Base-by-base conservation (phyloP, 2,888 invertebrate genomes). In the Mythimna vitellina region DNA sequence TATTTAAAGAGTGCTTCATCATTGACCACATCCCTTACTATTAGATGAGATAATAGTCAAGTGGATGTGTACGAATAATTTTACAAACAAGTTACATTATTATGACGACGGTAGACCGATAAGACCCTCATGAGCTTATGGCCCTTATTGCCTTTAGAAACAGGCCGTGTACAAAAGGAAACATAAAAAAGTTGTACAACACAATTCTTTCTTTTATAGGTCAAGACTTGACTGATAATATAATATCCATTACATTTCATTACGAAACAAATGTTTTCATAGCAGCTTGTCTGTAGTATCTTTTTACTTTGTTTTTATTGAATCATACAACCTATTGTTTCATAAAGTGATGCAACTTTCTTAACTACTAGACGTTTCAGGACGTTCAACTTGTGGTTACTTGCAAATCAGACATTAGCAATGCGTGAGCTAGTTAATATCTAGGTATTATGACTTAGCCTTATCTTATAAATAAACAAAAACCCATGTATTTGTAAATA, bases 281-380 rank as follows among this genome's bases (percentile, higher is more conserved):
- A 57, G 6, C 29, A 51, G 25, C 25, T 35, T 35, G 10, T 64
- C n/a, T 12, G 14, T 32, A n/a, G 9, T 56, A 61, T 65, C 32
- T 46, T 17, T 51, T 22, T 49, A 29, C 29, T 35, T 49, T 25
- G 49, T 54, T 77, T 72, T 65, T 71, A 71, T 71, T 76, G 61
- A 72, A 71, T 78, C 64, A 77, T 32, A 46, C 42, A 56, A 62
- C 29, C 61, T 62, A 62, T 74, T 81, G 54, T 84, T 81, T 78
- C 85, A 72, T 49, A 79, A 80, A 60, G 32, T 83, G 78, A 79
- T 61, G 84, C 74, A 85, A 85, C 57, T 73, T 77, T 78, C 65
- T 70, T 64, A 35, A 49, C 42, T 61, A 66, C 64, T 63, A 61
- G 0, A 65, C 1, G 10, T 73, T 82, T 69, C 70, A 73, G 73